Evolutionary conservation across 2,113 vertebrate genomes (phyloP).

Genomic region (Vombatus ursinus): DNA sequence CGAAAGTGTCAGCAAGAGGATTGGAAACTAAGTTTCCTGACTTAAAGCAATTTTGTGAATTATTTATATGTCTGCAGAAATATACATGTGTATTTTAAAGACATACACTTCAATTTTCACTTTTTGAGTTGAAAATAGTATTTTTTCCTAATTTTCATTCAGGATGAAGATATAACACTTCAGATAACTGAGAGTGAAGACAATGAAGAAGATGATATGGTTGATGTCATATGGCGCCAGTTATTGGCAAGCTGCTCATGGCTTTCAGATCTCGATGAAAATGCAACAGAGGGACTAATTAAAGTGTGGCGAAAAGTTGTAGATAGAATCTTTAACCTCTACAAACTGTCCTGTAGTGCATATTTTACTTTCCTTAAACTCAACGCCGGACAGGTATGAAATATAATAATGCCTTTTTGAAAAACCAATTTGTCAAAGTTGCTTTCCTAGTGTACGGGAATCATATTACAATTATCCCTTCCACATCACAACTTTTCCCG

Average conservation of each 20-base stretch:
- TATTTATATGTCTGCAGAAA: neutral
- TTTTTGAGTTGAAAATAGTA: neutral
- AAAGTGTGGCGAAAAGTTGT: slow-evolving; percentile 95
- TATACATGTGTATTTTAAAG: neutral
- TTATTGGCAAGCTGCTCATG: slow-evolving; percentile 93
- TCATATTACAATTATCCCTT: neutral
- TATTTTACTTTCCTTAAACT: slow-evolving; percentile 99
- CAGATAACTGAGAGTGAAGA: slow-evolving; percentile 94
- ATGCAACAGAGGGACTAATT: slow-evolving; percentile 94
- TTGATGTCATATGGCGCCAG: slow-evolving; percentile 96
- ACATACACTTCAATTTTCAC: neutral
- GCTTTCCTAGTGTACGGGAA: neutral
- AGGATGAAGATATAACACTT: slow-evolving; percentile 98
- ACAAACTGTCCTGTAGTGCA: slow-evolving; percentile 95
- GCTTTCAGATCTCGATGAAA: slow-evolving; percentile 93
- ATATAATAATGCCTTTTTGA: slow-evolving; percentile 3
- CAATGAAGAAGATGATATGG: slow-evolving; percentile 96
- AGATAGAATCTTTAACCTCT: slow-evolving; percentile 98
- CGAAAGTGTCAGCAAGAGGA: neutral
- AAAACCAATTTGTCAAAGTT: neutral
- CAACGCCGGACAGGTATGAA: slow-evolving; percentile 93
- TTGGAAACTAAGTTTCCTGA: neutral
- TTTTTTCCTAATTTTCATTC: slow-evolving; percentile 48
- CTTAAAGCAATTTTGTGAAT: neutral
- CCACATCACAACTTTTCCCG: neutral